phyloP scores from a whole-genome alignment of 2,888 invertebrate genomes.

The Syrista parreyssii region DNA sequence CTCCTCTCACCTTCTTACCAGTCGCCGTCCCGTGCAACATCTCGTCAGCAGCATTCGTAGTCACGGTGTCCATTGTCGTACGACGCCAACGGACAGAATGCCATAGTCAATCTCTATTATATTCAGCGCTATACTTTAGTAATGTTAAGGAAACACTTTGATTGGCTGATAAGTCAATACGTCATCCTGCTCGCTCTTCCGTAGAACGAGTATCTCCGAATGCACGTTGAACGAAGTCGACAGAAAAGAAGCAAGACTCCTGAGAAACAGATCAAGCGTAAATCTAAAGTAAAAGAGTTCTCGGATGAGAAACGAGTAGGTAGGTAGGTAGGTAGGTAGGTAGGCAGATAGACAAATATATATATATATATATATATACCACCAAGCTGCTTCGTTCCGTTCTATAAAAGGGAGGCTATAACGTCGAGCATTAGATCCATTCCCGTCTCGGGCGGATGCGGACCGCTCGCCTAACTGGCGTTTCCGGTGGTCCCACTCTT shows the following conservation, averaged over 20 bases:
- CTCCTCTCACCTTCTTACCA: neutral
- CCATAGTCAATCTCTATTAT: too few species aligned
- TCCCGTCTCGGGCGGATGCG: constrained; percentile 55
- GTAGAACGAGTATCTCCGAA: too few species aligned
- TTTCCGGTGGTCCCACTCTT: constrained; percentile 55
- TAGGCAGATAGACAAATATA: too few species aligned
- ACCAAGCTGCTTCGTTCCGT: constrained; percentile 16
- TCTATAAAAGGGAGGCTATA: constrained; percentile 51
- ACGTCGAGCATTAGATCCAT: constrained; percentile 51
- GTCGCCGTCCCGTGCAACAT: neutral
- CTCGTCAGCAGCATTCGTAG: too few species aligned
- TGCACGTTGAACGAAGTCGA: neutral
- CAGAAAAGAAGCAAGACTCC: neutral
- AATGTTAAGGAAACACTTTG: too few species aligned
- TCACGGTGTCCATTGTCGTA: too few species aligned
- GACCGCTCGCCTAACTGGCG: constrained; percentile 58
- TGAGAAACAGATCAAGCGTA: neutral
- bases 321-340: too few species aligned
- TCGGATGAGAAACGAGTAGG: neutral
- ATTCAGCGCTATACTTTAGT: too few species aligned
- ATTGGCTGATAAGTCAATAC: too few species aligned
- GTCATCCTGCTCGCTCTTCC: too few species aligned
- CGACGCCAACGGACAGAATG: too few species aligned
- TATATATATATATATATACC: neutral
- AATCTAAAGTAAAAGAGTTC: too few species aligned